Evolutionary conservation across 2,113 vertebrate species (phyloP).

Genomic region (Empidonax alnorum): DNA sequence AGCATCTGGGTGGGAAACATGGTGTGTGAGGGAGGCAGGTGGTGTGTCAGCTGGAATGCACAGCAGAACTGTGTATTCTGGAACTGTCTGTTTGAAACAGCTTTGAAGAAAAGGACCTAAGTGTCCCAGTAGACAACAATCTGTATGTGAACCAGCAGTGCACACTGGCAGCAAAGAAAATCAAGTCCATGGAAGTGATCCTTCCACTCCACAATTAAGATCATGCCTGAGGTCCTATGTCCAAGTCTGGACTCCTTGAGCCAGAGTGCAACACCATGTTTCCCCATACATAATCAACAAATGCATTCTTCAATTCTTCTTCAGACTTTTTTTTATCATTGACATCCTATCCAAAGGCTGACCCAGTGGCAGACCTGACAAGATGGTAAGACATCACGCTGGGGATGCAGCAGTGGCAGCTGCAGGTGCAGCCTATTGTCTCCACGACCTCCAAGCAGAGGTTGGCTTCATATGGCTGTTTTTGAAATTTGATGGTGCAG

Average conservation of each 20-base stretch:
- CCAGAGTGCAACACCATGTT: neutral
- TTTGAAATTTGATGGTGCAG: neutral
- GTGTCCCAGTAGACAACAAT: neutral
- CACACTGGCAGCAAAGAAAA: neutral
- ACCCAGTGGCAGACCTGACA: neutral
- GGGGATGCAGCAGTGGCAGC: neutral
- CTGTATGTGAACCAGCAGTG: neutral
- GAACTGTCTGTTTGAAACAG: neutral
- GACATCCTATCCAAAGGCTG: neutral
- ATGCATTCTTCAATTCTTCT: neutral
- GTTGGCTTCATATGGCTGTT: neutral
- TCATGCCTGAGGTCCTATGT: no score
- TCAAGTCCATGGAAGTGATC: neutral
- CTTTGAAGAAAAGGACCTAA: neutral
- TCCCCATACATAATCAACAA: neutral
- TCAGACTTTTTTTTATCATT: neutral
- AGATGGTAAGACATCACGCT: neutral
- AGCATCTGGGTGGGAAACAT: rapidly evolving
- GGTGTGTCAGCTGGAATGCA: rapidly evolving
- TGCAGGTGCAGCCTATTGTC: neutral
- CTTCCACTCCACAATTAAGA: rapidly evolving
- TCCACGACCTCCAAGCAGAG: neutral
- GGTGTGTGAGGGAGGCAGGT: rapidly evolving
- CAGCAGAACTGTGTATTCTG: neutral
- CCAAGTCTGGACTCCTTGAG: neutral